Conservation (phyloP, 92 coral and sea anemone genomes). For the Diadumene lineata region DNA sequence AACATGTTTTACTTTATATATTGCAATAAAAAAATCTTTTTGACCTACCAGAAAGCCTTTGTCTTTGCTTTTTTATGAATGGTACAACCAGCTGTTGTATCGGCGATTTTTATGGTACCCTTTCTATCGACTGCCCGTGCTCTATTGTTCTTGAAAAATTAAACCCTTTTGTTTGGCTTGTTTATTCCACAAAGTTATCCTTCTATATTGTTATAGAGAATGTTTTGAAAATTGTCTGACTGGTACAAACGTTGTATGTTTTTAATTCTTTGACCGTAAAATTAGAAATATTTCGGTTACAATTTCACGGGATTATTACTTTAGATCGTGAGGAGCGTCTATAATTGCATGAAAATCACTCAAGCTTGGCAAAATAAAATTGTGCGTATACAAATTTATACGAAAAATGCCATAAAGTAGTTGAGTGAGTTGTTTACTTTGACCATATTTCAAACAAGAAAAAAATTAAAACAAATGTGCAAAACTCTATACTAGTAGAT, state of each 20-base stretch:
- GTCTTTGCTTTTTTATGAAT: neutral
- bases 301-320: neutral
- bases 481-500: no score
- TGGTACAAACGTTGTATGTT: neutral
- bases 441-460: no score
- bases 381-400: no score
- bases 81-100: neutral
- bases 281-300: neutral
- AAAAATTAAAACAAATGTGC: no score
- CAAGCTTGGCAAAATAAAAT: no score
- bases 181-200: neutral
- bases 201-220: neutral
- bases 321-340: no score
- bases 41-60: neutral
- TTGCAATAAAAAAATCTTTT: neutral
- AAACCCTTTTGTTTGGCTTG: neutral
- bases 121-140: neutral
- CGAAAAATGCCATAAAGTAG: no score
- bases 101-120: neutral
- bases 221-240: neutral
- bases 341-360: no score
- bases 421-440: no score
- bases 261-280: neutral
- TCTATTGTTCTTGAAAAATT: slow-evolving; percentile 5
- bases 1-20: no score